Evolutionary conservation across 2,113 vertebrate species (phyloP), one percentile per base, ranked within the genome.

Genomic region (Charadrius vociferus): DNA sequence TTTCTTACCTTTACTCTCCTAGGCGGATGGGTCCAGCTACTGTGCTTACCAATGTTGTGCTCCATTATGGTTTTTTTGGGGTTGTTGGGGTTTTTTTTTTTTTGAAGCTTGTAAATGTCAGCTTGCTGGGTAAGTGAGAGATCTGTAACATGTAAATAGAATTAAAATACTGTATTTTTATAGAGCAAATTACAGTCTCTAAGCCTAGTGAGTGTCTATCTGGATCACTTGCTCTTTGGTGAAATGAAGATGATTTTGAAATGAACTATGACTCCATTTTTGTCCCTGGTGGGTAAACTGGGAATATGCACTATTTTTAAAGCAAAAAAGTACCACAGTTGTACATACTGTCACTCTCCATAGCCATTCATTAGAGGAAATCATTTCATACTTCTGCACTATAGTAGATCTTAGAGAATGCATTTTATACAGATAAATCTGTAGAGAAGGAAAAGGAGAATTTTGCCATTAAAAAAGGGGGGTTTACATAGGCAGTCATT

Each of bases 141-240:
- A 94, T 84, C 86, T 94, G 93, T 96, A 80, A 97, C 89, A 39
- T 97, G 96, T 97, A 97, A 47, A 97, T 94, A 98, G 83, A 96
- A 96, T 97, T 95, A 88, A 97, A 95, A 97, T 98, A 94, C 86
- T 97, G 97, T 98, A 98, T 98, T 98, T 98, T 98, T 98, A 92
- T 98, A 98, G 94, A 93, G 94, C 86, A 96, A 88, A 96, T 95
- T 94, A 94, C 95, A 83, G 81, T 93, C 92, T 93, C 95, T 93
- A 95, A 92, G 34, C 82, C 84, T 96, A 78, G 86, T 94, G 94
- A 95, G 92, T 95, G 26, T 91, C 66, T 92, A n/a, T 96, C 94
- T 14, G 79, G 96, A 92, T 98, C 97, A 95, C 85, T 89, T 52
- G 68, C 92, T 96, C 93, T 98, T 95, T 96, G 92, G 93, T 97